phyloP scores from a whole-genome alignment of 2,113 vertebrate species.

The Halichoerus grypus region DNA sequence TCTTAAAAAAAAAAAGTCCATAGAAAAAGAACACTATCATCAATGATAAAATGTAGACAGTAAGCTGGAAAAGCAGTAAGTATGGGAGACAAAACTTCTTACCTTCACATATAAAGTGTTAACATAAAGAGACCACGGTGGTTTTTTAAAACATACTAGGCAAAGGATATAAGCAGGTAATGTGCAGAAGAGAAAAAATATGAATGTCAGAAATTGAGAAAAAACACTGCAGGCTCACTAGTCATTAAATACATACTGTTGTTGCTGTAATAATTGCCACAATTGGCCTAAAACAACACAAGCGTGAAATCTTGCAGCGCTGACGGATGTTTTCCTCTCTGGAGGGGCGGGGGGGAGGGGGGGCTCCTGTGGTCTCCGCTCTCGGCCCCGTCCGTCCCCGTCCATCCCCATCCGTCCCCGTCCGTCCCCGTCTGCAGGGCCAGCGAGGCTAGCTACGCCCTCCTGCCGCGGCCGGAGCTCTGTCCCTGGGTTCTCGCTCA shows the following conservation, averaged over 20 bases:
- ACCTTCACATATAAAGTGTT: neutral
- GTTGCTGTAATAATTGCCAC: accelerated
- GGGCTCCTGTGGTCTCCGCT: neutral
- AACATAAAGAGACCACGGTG: neutral
- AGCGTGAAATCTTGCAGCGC: accelerated
- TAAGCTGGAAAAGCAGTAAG: neutral
- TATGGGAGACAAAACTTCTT: neutral
- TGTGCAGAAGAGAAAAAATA: neutral
- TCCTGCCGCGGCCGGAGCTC: neutral
- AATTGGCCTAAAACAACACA: accelerated
- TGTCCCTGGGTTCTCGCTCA: neutral
- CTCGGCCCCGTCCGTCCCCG: neutral
- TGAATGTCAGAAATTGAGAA: neutral
- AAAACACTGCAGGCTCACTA: accelerated
- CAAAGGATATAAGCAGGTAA: accelerated
- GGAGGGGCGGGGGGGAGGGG: neutral
- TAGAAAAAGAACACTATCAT: neutral
- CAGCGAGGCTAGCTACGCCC: no score
- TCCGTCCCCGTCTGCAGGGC: neutral
- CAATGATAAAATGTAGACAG: neutral
- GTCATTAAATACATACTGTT: accelerated
- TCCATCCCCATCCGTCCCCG: neutral
- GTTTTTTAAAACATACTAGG: neutral
- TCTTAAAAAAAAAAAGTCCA: neutral
- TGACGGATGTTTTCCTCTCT: accelerated